Evolutionary conservation across 2,113 vertebrate species (phyloP).

Genomic region (Tympanuchus pallidicinctus): DNA sequence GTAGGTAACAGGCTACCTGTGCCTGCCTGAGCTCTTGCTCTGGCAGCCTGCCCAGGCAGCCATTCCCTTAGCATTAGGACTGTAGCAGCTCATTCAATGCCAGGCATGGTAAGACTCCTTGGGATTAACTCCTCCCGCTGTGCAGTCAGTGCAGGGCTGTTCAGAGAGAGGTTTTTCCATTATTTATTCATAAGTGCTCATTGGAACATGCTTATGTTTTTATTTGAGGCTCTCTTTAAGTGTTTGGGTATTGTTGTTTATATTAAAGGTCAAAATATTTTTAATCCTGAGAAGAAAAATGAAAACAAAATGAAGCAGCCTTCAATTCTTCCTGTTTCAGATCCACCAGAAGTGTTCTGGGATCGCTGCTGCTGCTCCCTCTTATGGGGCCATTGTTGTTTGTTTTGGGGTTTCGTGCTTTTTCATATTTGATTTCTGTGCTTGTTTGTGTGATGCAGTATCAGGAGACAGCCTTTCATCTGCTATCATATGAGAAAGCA

Average conservation of each 20-base stretch:
- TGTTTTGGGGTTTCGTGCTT: conserved; percentile 18
- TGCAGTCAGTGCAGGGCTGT: background rate
- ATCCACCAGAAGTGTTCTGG: conserved; percentile 2
- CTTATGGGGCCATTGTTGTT: conserved; percentile 1
- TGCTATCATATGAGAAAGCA: conserved; percentile 11
- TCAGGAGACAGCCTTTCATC: conserved; percentile 43
- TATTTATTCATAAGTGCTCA: background rate
- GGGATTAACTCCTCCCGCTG: background rate
- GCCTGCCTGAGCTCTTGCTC: background rate
- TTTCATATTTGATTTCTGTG: conserved; percentile 56
- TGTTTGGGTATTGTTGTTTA: background rate
- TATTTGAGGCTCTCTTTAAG: background rate
- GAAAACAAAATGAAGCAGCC: background rate
- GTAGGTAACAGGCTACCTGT: no score
- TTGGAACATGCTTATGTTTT: background rate
- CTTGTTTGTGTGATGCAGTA: conserved; percentile 52
- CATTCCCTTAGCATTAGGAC: background rate
- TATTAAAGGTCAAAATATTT: background rate
- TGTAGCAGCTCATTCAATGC: background rate
- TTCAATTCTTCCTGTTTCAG: background rate
- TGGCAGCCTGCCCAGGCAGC: background rate
- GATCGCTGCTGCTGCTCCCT: background rate
- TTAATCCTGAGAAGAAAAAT: background rate
- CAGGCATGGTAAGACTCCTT: background rate
- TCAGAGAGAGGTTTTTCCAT: background rate